Evolutionary conservation across 2,113 vertebrate genomes (phyloP).

Genomic region (Megatriorchis doriae): DNA sequence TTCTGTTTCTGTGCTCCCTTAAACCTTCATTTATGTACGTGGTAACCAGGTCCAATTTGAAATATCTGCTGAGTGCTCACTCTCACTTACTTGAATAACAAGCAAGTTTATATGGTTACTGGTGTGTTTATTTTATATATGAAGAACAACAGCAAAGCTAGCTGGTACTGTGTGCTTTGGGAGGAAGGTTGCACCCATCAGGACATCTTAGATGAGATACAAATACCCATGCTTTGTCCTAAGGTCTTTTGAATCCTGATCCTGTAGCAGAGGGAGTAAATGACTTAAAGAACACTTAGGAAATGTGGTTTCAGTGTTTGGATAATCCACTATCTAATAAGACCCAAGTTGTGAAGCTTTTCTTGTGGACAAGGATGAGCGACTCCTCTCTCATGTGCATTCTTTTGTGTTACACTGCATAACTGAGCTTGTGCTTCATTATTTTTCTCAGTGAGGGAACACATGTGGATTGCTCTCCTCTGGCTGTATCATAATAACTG

Average conservation of each 20-base stretch:
- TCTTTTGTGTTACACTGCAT: background rate
- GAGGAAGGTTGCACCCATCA: background rate
- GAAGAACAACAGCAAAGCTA: background rate
- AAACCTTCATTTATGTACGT: background rate
- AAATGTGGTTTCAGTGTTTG: background rate
- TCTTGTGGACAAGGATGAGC: background rate
- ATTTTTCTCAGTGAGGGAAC: background rate
- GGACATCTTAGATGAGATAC: background rate
- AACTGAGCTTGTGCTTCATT: background rate
- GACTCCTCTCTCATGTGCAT: accelerated
- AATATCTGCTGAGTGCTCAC: background rate
- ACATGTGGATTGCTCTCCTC: background rate
- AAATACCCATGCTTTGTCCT: background rate
- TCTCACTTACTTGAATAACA: background rate
- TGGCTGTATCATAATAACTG: background rate
- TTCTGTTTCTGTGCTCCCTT: background rate
- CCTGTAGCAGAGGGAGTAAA: background rate
- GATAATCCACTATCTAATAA: background rate
- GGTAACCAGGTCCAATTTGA: background rate
- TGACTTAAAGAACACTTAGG: background rate
- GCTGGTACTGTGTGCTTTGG: background rate
- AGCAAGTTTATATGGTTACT: background rate
- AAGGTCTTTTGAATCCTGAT: background rate
- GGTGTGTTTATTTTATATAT: background rate
- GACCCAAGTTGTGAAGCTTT: background rate